Evolutionary conservation across 1,140 invertebrate species (phyloP), one percentile per base, ranked within the genome.

Genomic region (Nixonia krombeini): DNA sequence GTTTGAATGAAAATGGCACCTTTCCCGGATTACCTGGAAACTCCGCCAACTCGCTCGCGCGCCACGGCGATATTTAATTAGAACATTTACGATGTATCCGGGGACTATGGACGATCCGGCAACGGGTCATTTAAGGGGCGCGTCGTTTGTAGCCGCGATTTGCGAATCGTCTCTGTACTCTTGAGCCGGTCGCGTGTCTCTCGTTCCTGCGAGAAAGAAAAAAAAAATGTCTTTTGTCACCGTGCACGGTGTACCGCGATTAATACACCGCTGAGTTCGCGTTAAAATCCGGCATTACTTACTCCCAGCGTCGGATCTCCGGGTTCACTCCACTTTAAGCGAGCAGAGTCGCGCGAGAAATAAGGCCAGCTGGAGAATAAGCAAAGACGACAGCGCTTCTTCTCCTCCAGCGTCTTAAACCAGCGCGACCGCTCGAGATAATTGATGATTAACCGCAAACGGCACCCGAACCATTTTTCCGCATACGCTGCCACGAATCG

Each of bases 1-100:
- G 23, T 45, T 59, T 50, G 56, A 51, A 59, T 52, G 26, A 61
- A 61, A 52, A 52, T 47, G 46, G 25, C 12, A 33, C 28, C 31
- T 21, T n/a, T 8, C 10, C 10, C 15, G 28, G 38, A 56, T 64
- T 49, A 49, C 44, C 38, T 25, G 23, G 40, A 15, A 21, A 47
- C 13, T 16, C 29, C 46, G 33, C 38, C 40, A 47, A 21, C 21
- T 13, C 15, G 10, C 15, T 16, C 10, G 12, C 2, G 12, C 6
- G 12, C 29, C 6, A 15, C 7, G 10, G 15, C 12, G 15, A 37
- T 17, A 9, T 40, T 21, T 6, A 21, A 6, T 56, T 33, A 9
- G 21, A 56, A 21, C n/a, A 21, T 47, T 49, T 37, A 49, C 16
- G 21, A n/a, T n/a, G n/a, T n/a, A n/a, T n/a, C n/a, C n/a, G n/a